Conservation (phyloP, 92 coral and sea anemone species). For the Epizoanthus scotinus region DNA sequence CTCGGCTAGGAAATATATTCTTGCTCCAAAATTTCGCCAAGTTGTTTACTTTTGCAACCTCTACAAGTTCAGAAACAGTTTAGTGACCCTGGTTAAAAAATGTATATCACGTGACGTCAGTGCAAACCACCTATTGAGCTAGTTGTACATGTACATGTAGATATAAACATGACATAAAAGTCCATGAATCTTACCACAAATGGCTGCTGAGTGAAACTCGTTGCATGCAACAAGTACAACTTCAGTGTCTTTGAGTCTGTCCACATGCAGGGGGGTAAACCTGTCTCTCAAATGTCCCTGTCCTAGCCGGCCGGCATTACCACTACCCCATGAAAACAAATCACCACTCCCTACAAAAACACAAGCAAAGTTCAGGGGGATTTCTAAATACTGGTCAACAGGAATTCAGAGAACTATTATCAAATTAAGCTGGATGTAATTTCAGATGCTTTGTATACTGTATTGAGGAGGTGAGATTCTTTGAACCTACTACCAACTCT, state of each 20-base stretch:
- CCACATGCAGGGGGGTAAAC: conserved; percentile 83
- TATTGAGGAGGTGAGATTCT: too few species aligned
- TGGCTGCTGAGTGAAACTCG: conserved; percentile 93
- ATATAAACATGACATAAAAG: background rate
- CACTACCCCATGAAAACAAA: conserved; percentile 95
- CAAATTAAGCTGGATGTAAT: too few species aligned
- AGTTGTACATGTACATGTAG: too few species aligned
- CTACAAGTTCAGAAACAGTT: too few species aligned
- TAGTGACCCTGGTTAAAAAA: too few species aligned
- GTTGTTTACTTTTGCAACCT: too few species aligned
- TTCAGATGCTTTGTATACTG: too few species aligned
- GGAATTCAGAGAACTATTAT: background rate
- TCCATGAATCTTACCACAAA: conserved; percentile 70
- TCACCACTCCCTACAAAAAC: conserved; percentile 71
- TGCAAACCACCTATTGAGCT: too few species aligned
- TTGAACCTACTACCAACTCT: too few species aligned
- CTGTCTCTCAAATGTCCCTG: conserved; percentile 96
- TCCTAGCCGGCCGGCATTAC: conserved; percentile 96
- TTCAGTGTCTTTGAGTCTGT: conserved; percentile 67
- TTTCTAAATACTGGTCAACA: background rate
- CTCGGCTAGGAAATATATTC: too few species aligned
- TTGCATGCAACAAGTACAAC: conserved; percentile 78
- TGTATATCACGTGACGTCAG: too few species aligned
- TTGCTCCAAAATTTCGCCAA: too few species aligned
- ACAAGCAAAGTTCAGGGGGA: background rate